Percentiles rank a stretch among this genome's conserved stretches.
phyloP scores from a whole-genome alignment of 1,140 invertebrate species.

The Ptiloglossa arizonensis region DNA sequence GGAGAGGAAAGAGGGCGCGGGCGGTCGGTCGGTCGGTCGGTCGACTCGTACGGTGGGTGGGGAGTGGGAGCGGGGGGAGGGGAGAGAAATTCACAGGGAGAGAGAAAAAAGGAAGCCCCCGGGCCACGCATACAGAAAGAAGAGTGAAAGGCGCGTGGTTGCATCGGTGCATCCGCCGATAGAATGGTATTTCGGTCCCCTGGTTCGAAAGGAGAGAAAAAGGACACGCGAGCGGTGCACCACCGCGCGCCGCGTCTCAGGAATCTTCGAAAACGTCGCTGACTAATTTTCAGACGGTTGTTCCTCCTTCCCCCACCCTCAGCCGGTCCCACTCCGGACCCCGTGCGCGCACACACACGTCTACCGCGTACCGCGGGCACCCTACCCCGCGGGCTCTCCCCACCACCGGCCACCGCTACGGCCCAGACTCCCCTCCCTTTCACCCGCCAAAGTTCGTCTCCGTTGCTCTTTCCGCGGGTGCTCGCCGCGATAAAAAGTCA shows the following conservation, averaged over 20 bases:
- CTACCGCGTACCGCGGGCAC: too few species aligned
- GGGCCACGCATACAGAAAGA: neutral
- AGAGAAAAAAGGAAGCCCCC: neutral
- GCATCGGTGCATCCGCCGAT: slow-evolving; percentile 16
- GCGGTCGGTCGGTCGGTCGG: too few species aligned
- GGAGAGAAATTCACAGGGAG: neutral
- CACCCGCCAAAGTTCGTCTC: neutral
- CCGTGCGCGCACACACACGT: too few species aligned
- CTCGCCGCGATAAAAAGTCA: slow-evolving; percentile 74
- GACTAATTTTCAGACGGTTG: slow-evolving; percentile 74
- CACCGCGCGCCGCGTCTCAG: slow-evolving; percentile 10
- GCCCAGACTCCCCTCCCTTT: neutral
- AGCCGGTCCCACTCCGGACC: slow-evolving; percentile 17
- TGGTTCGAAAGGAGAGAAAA: slow-evolving; percentile 12
- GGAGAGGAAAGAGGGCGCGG: neutral
- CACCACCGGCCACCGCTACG: neutral
- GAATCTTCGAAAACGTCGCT: slow-evolving; percentile 68
- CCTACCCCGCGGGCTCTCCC: too few species aligned
- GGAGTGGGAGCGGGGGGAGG: too few species aligned
- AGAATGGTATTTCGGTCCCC: slow-evolving; percentile 36
- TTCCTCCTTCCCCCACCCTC: slow-evolving; percentile 12
- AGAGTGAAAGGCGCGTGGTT: neutral
- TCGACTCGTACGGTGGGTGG: too few species aligned
- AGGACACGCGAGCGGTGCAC: slow-evolving; percentile 14
- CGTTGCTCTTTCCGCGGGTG: slow-evolving; percentile 13